Evolutionary conservation across 2,113 vertebrate genomes (phyloP).

Genomic region (Rhineura floridana): DNA sequence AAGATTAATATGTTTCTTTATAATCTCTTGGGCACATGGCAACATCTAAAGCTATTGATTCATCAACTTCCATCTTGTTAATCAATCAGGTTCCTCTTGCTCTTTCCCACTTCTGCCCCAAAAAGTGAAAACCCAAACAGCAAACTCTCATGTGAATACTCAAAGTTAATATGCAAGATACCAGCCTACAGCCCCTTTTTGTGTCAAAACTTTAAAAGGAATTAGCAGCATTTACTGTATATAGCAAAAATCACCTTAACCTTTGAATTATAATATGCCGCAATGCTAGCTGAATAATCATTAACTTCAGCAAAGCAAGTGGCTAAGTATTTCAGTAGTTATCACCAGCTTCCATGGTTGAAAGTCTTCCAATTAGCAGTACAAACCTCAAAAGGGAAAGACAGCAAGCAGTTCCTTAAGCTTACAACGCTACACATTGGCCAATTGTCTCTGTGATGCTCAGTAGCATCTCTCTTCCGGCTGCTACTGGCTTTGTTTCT

Average conservation of each 20-base stretch:
- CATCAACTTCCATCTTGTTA: not conserved
- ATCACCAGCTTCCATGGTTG: rapidly evolving
- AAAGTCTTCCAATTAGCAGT: not conserved
- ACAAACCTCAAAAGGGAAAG: not conserved
- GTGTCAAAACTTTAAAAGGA: not conserved
- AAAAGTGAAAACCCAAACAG: not conserved
- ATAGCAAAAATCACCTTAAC: not conserved
- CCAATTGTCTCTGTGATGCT: not conserved
- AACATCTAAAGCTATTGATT: not conserved
- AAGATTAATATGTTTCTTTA: not conserved
- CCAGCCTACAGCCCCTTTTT: not conserved
- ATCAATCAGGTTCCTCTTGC: not conserved
- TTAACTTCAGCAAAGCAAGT: not conserved
- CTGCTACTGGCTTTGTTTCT: rapidly evolving
- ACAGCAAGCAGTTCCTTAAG: not conserved
- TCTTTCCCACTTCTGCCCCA: not conserved
- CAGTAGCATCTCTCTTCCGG: rapidly evolving
- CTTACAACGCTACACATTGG: rapidly evolving
- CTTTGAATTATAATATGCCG: not conserved
- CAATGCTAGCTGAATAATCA: not conserved
- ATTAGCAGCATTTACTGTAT: not conserved
- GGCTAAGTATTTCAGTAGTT: not conserved
- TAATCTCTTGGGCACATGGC: not conserved
- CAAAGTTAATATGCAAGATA: not conserved
- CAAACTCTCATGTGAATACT: not conserved